Base-by-base conservation (phyloP, 2,888 invertebrate genomes). In the Slavum lentiscoides region DNA sequence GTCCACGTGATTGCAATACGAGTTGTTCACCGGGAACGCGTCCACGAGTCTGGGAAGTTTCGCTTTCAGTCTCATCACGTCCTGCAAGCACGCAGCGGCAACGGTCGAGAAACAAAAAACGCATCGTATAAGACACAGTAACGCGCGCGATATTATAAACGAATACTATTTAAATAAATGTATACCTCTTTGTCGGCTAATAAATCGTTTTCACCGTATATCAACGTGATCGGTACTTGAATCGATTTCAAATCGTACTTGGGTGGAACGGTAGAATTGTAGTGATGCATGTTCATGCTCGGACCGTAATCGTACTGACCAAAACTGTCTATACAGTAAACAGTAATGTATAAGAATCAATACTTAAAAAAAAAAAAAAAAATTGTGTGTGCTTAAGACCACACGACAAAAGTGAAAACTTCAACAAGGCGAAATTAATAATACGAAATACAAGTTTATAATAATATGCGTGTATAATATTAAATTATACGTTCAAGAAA, bases 1-100 rank as follows among this genome's bases (percentile, higher is more conserved):
- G 85, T 93, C 93, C 82, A 92, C 85, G 85, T 93, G 93, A 85
- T 90, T 92, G 84, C 92, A 93, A 7, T 86, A 86, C 3, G 87
- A 84, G 84, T 89, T 86, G 0, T 89, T 88, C 9, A 92, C 88
- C 68, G 67, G 81, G 4, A 82, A 75, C 0, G 89, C 87, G 61
- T 89, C 90, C 74, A 90, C 87, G 1, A 86, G 83, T 6, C 89
- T 89, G 1, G 88, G 87, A n/a, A 93, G 85, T 82, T 89, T 86
- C 0, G 86, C 86, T 67, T 88, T 89, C 62, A 92, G 86, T 70
- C 87, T 88, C 7, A 88, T 85, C 0, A 91, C 91, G 85, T 92
- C 92, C 85, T 89, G 23, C 58, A 3, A 19, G 4, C 30, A 30
- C 30, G 30, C 30, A 30, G 30, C 30, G 30, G 30, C 5, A 49